These are phyloP conservation scores for Tenebrosternarchus preto DNA, from an alignment of 2,113 vertebrate species.

Conservation along the genomic window DNA sequence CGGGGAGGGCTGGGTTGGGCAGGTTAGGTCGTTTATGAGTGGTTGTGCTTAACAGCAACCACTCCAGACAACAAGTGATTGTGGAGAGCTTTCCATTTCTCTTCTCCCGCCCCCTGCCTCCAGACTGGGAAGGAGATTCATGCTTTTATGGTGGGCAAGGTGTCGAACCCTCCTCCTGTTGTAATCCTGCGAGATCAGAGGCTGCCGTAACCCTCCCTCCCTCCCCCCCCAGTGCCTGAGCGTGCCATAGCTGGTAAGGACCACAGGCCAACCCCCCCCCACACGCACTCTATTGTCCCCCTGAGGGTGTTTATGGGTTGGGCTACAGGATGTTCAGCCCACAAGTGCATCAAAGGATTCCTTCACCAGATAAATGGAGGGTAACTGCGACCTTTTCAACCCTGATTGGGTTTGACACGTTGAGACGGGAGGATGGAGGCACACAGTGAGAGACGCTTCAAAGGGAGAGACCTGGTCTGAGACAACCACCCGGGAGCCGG, in stretches of 20 bases:
- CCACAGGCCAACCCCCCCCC: constrained; percentile 46
- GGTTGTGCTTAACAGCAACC: constrained; percentile 61
- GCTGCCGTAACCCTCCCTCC: constrained; percentile 7
- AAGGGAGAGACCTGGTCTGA: constrained; percentile 16
- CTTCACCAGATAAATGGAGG: constrained; percentile 66
- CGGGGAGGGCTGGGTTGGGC: constrained; percentile 39
- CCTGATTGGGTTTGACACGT: constrained; percentile 57
- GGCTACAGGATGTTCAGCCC: constrained; percentile 77
- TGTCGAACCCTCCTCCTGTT: constrained; percentile 71
- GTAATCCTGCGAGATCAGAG: constrained; percentile 61
- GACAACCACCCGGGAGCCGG: neutral
- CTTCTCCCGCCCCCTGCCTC: constrained; percentile 45
- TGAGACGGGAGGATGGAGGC: constrained; percentile 42
- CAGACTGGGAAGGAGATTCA: constrained; percentile 57
- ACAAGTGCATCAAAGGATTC: constrained; percentile 75
- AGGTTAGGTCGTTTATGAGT: constrained; percentile 61
- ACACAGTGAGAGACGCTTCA: constrained; percentile 27
- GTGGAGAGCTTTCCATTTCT: constrained; percentile 38
- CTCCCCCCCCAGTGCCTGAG: constrained; percentile 1
- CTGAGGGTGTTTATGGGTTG: constrained; percentile 75
- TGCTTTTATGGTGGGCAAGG: constrained; percentile 64
- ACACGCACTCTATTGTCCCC: constrained; percentile 66
- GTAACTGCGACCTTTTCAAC: constrained; percentile 76
- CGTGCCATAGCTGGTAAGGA: constrained; percentile 40
- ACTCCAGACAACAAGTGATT: constrained; percentile 61